phyloP scores from a whole-genome alignment of 2,888 invertebrate genomes.

The Heliconius ethilla region DNA sequence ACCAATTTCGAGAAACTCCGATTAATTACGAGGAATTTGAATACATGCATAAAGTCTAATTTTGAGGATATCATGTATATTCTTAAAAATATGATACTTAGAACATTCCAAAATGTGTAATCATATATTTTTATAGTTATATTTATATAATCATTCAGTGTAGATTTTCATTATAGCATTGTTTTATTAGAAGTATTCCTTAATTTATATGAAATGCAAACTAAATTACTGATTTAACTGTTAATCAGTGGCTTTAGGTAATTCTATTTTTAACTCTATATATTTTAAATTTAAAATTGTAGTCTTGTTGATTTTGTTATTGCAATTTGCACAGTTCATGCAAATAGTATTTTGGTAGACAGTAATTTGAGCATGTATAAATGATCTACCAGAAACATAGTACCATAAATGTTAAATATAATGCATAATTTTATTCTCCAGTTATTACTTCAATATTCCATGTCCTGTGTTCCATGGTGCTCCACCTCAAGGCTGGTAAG shows the following conservation, averaged over 20 bases:
- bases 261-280: not conserved
- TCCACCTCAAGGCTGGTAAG: constrained; percentile 57
- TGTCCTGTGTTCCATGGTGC: constrained; percentile 57
- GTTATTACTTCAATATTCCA: constrained; percentile 52
- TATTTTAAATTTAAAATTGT: not conserved
- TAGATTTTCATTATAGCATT: not conserved
- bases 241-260: not conserved
- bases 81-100: not conserved
- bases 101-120: not conserved
- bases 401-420: constrained; percentile 23
- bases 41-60: not conserved
- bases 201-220: constrained; percentile 5
- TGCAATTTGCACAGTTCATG: not conserved
- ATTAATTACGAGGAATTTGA: not conserved
- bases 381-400: constrained; percentile 23
- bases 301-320: constrained; percentile 2
- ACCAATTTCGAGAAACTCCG: too few species aligned
- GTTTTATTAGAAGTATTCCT: not conserved
- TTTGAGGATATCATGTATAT: not conserved
- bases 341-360: constrained; percentile 13
- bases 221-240: not conserved
- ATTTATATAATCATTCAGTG: not conserved
- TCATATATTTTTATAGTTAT: not conserved
- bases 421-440: constrained; percentile 23
- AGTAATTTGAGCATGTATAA: constrained; percentile 7